A percentile compares a stretch with the other conserved stretches of the same genome.
Evolutionary conservation across 2,113 vertebrate species (phyloP).

Genomic region (Thunnus maccoyii): DNA sequence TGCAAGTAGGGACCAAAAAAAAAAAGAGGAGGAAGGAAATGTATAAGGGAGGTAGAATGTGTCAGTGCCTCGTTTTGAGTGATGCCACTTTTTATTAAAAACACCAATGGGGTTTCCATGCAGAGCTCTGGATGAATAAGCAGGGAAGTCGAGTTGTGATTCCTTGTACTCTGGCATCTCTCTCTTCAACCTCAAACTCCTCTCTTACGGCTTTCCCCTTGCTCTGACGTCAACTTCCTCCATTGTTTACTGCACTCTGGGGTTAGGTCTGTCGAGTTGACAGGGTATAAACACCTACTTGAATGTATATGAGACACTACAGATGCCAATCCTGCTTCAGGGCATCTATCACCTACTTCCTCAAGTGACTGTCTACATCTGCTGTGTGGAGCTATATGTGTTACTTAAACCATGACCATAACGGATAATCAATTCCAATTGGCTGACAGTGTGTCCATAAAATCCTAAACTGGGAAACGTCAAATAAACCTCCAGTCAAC

Average conservation of each 20-base stretch:
- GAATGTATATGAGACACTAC: background rate
- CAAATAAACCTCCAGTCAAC: too few species aligned
- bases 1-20: constrained; percentile 13
- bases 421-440: background rate
- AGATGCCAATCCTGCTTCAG: background rate
- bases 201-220: constrained; percentile 27
- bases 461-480: too few species aligned
- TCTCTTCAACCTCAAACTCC: constrained; percentile 19
- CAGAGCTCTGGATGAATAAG: constrained; percentile 44
- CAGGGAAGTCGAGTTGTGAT: constrained; percentile 29
- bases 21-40: background rate
- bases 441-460: background rate
- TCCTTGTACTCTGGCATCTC: constrained; percentile 22
- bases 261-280: background rate
- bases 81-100: constrained; percentile 63
- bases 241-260: background rate
- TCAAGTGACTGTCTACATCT: too few species aligned
- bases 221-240: constrained; percentile 44
- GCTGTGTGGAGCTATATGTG: background rate
- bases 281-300: constrained; percentile 1
- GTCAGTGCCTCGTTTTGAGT: constrained; percentile 41
- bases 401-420: background rate
- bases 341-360: background rate
- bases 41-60: constrained; percentile 18
- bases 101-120: constrained; percentile 50